phyloP scores from a whole-genome alignment of 2,113 vertebrate species.

The Aramus guarauna region DNA sequence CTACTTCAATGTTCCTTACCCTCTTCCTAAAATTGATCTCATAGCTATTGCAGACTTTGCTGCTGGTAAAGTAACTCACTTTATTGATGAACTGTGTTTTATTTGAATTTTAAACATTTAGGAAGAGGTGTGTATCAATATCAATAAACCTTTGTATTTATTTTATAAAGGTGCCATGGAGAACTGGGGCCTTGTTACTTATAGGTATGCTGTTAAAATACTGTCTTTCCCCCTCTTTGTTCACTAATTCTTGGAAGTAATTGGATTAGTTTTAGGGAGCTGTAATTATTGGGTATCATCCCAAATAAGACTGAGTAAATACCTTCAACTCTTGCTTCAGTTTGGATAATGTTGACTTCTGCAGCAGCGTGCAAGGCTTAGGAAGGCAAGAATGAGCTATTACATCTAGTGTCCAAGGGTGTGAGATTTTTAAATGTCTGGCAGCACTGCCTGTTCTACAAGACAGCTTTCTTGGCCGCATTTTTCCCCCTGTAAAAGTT shows the following conservation, averaged over 20 bases:
- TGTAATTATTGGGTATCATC: background rate
- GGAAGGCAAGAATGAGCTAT: background rate
- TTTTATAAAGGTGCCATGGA: slow-evolving; percentile 98
- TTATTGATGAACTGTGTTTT: slow-evolving; percentile 66
- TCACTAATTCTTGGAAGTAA: slow-evolving; percentile 29
- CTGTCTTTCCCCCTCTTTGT: slow-evolving; percentile 49
- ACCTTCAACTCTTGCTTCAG: background rate
- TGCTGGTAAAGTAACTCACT: slow-evolving; percentile 89
- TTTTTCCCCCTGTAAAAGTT: background rate
- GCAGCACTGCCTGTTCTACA: slow-evolving; percentile 35
- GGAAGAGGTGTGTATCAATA: slow-evolving; percentile 44
- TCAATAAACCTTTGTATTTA: slow-evolving; percentile 76
- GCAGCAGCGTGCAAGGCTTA: background rate
- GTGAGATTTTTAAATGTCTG: background rate
- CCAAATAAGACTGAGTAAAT: background rate
- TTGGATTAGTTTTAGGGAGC: background rate
- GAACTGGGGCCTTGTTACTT: slow-evolving; percentile 99
- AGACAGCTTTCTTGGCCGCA: slow-evolving; percentile 11
- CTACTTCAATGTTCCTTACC: slow-evolving; percentile 98
- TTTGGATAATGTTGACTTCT: background rate
- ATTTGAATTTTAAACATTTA: slow-evolving; percentile 63
- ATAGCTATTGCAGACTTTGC: slow-evolving; percentile 99
- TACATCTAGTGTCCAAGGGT: background rate
- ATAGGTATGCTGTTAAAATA: slow-evolving; percentile 86
- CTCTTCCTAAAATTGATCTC: slow-evolving; percentile 99